Evolutionary conservation across 2,797 vertebrate species (phyloP).

Genomic region (Malacoctenus gilli): DNA sequence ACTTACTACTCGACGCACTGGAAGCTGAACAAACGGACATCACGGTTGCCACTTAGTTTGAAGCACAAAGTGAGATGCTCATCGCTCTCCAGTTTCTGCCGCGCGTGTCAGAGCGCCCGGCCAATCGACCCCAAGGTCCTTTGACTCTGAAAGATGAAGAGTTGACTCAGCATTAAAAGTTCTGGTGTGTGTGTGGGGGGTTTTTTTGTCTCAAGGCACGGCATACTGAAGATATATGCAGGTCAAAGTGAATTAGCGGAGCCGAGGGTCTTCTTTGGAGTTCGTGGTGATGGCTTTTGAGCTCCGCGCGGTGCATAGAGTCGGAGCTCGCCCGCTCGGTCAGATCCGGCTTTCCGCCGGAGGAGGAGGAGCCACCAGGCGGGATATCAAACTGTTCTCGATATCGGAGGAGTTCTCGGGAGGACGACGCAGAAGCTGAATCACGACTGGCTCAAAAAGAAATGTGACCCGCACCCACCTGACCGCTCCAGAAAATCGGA

Average conservation of each 20-base stretch:
- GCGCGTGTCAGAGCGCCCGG: no score
- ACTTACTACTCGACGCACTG: conserved; percentile 11
- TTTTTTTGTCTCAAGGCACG: conserved; percentile 69
- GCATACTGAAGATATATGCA: conserved; percentile 55
- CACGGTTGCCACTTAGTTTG: conserved; percentile 27
- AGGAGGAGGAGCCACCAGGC: conserved; percentile 35
- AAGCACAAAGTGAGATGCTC: conserved; percentile 7
- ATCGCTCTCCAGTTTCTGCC: conserved; percentile 23
- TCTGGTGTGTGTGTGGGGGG: no score
- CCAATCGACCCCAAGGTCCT: no score
- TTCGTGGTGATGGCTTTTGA: conserved; percentile 48
- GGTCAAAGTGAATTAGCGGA: conserved; percentile 46
- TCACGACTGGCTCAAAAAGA: no score
- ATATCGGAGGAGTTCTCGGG: no score
- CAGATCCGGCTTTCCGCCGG: conserved; percentile 16
- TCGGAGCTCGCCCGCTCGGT: conserved; percentile 24
- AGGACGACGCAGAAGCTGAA: no score
- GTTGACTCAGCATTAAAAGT: no score
- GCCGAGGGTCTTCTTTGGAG: conserved; percentile 57
- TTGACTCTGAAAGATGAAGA: not conserved
- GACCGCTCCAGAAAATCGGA: no score
- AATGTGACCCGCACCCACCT: no score
- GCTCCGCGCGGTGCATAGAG: conserved; percentile 48
- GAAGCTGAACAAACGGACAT: conserved; percentile 23
- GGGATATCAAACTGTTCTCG: conserved; percentile 50